A percentile compares a stretch with the other conserved stretches of the same genome.
Evolutionary conservation across 2,888 invertebrate species (phyloP).

Genomic region (Melieria picta): DNA sequence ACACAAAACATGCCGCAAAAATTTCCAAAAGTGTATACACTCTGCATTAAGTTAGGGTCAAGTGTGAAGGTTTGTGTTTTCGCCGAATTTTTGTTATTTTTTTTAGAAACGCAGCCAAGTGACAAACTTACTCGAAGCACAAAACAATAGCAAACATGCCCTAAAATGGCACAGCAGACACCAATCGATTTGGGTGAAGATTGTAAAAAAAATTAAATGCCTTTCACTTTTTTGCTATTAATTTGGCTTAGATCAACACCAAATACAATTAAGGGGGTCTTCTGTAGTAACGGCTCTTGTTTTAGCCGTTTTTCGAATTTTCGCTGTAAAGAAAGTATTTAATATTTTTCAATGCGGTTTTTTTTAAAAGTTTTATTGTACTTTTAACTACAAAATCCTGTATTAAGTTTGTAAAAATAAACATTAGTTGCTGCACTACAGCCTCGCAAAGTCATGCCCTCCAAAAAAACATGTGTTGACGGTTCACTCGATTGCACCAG

Average conservation of each 20-base stretch:
- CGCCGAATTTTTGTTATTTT: constrained; percentile 27
- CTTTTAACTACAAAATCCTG: too few species aligned
- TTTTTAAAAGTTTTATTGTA: too few species aligned
- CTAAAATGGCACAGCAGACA: constrained; percentile 10
- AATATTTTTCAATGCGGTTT: too few species aligned
- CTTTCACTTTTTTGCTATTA: constrained; percentile 29
- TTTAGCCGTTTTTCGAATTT: too few species aligned
- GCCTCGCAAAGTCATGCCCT: too few species aligned
- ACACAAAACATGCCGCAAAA: background rate
- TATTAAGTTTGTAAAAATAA: too few species aligned
- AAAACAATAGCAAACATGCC: constrained; percentile 14
- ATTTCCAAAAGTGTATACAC: constrained; percentile 14
- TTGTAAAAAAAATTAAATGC: constrained; percentile 22
- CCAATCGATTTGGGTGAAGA: constrained; percentile 14
- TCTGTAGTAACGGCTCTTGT: too few species aligned
- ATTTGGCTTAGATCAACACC: constrained; percentile 1
- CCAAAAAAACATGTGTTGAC: too few species aligned
- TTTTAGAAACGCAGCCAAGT: constrained; percentile 19
- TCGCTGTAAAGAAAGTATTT: too few species aligned
- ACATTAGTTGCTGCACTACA: too few species aligned
- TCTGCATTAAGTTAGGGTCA: constrained; percentile 32
- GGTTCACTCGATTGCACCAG: too few species aligned
- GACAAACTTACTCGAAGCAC: constrained; percentile 20
- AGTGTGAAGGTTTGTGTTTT: constrained; percentile 46
- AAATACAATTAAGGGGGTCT: too few species aligned